Conservation (phyloP, 2,888 invertebrate genomes). For the Neocrepidodera transversa region DNA sequence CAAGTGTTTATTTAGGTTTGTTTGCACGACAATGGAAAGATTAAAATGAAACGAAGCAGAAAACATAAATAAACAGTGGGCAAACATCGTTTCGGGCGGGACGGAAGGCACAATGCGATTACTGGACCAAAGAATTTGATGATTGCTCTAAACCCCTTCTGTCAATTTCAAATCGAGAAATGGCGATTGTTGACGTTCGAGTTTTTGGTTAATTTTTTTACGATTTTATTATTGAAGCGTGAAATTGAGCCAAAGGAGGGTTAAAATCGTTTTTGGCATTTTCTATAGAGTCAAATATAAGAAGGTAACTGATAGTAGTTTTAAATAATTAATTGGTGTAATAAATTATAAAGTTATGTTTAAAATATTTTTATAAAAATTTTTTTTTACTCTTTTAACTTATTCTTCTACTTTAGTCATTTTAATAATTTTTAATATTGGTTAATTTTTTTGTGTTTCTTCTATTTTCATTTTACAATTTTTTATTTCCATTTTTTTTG, state of each 20-base stretch:
- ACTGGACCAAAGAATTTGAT: constrained; percentile 51
- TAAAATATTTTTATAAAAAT: too few species aligned
- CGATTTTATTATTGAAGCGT: constrained; percentile 3
- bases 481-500: too few species aligned
- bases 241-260: neutral
- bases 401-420: too few species aligned
- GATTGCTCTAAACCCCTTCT: constrained; percentile 12
- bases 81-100: constrained; percentile 52
- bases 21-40: constrained; percentile 58
- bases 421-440: too few species aligned
- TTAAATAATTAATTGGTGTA: too few species aligned
- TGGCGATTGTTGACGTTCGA: constrained; percentile 1
- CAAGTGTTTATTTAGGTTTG: constrained; percentile 60
- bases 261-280: neutral
- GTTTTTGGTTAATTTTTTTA: constrained; percentile 15
- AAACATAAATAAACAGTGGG: constrained; percentile 55
- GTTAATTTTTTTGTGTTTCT: too few species aligned
- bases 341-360: too few species aligned
- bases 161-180: neutral
- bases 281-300: too few species aligned
- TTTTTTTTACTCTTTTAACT: too few species aligned
- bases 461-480: too few species aligned
- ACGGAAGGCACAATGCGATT: constrained; percentile 53
- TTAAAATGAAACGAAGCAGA: constrained; percentile 61
- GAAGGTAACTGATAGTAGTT: too few species aligned